Evolutionary conservation across 2,113 vertebrate species (phyloP).

Genomic region (Nibea coibor): DNA sequence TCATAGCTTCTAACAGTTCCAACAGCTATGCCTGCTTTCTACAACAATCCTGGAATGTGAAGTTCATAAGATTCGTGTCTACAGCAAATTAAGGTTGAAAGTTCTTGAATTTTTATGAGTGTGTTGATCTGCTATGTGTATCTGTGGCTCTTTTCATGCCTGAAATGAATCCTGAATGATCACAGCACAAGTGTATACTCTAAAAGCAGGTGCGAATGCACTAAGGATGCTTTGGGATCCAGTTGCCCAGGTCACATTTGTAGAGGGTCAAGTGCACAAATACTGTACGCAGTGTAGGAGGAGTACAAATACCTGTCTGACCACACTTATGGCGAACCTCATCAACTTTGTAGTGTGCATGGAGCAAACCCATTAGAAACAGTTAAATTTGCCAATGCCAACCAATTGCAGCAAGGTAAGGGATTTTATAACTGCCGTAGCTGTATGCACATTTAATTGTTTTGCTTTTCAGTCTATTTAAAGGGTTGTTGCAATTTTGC

Average conservation of each 20-base stretch:
- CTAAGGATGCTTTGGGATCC: background rate
- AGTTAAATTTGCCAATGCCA: background rate
- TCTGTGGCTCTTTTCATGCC: background rate
- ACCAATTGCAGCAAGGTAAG: background rate
- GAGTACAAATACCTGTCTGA: background rate
- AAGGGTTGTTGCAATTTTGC: background rate
- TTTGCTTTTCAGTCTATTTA: background rate
- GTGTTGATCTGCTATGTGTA: background rate
- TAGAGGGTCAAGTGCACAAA: background rate
- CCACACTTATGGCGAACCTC: background rate
- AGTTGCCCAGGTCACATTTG: background rate
- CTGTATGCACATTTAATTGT: background rate
- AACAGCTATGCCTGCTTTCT: background rate
- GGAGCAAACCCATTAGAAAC: background rate
- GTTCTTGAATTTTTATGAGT: background rate
- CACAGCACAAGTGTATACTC: background rate
- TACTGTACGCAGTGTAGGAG: background rate
- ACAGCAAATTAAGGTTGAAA: background rate
- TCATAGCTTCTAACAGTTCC: conserved; percentile 16
- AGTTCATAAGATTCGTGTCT: background rate
- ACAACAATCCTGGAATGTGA: background rate
- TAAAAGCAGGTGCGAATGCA: background rate
- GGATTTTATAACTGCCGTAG: background rate
- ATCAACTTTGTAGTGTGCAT: background rate
- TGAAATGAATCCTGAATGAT: background rate